Conservation (phyloP, 2,797 vertebrate genomes). For the Columba guinea region DNA sequence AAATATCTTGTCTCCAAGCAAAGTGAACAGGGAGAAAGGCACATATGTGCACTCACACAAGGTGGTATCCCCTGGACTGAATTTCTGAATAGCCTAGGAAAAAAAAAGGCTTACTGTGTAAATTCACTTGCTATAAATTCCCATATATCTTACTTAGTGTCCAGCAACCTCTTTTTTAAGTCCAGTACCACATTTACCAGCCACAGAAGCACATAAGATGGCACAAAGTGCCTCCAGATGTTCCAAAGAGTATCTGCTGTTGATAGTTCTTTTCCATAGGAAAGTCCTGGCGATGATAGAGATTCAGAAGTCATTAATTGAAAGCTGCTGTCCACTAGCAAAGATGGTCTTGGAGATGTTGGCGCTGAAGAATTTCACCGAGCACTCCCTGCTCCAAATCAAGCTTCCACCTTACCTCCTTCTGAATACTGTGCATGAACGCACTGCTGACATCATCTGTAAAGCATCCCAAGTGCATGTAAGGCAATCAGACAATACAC, state of each 20-base stretch:
- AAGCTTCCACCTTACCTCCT: neutral
- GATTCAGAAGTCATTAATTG: neutral
- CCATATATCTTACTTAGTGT: neutral
- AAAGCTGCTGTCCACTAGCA: neutral
- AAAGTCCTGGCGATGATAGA: neutral
- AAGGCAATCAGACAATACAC: neutral
- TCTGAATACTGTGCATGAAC: neutral
- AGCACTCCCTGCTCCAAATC: neutral
- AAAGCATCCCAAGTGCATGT: neutral
- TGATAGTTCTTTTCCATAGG: neutral
- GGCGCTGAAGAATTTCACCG: neutral
- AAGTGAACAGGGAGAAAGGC: neutral
- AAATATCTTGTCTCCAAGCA: neutral
- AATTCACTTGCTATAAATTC: neutral
- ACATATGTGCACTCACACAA: neutral
- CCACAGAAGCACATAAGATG: neutral
- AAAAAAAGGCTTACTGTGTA: neutral
- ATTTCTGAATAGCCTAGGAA: no score
- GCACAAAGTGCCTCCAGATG: neutral
- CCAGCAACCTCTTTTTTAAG: neutral
- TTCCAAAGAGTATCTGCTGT: neutral
- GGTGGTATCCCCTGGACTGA: neutral
- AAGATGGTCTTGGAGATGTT: neutral
- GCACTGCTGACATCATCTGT: accelerated
- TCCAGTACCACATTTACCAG: neutral